Percentiles rank a stretch among this genome's conserved stretches.
Conservation (phyloP, 2,113 vertebrate genomes). For the Seriola aureovittata region DNA sequence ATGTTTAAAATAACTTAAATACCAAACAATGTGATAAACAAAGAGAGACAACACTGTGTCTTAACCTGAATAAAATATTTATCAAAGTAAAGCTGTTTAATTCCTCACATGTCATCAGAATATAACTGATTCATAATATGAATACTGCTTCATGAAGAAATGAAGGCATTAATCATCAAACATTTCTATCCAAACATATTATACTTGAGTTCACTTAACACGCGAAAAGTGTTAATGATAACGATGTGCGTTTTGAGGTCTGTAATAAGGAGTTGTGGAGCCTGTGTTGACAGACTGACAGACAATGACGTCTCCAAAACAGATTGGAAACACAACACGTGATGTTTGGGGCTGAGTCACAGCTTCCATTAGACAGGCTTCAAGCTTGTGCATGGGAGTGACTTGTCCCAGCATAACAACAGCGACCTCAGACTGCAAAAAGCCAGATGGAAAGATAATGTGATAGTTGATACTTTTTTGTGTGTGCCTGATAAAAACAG, state of each 20-base stretch:
- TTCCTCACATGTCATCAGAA: not conserved
- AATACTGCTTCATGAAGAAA: not conserved
- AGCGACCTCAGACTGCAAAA: not conserved
- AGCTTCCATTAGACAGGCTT: not conserved
- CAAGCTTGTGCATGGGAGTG: not conserved
- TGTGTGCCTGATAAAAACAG: not conserved
- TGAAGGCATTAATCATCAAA: not conserved
- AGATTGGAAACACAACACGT: slow-evolving; percentile 10
- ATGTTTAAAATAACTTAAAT: not conserved
- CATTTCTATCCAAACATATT: not conserved
- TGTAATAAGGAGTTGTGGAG: not conserved
- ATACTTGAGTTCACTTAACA: not conserved
- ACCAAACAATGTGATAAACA: no score
- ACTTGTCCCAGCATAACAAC: slow-evolving; percentile 3
- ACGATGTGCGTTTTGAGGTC: not conserved
- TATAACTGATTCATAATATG: not conserved
- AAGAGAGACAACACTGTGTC: no score
- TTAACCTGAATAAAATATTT: no score
- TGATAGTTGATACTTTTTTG: not conserved
- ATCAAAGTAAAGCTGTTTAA: no score
- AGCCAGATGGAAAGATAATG: not conserved
- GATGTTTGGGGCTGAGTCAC: slow-evolving; percentile 33
- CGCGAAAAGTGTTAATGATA: not conserved
- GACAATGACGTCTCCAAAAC: slow-evolving; percentile 14
- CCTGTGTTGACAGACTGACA: not conserved